Base-by-base conservation (phyloP, 30 jellyfish, hydroid and myxozoan species). In the Turritopsis dohrnii region DNA sequence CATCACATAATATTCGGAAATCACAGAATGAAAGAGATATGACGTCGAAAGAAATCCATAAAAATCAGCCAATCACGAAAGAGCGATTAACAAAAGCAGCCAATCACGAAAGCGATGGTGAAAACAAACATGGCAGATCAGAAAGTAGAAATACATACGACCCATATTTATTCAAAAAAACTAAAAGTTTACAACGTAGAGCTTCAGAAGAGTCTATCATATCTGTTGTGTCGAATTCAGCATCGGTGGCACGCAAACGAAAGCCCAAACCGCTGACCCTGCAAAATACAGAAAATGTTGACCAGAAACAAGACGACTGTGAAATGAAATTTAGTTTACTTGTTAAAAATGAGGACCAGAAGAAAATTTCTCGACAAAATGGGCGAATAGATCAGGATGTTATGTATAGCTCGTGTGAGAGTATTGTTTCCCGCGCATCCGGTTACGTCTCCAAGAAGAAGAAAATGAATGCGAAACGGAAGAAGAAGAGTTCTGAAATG, bases 211-310 rank as follows among this genome's bases (percentile, higher is more conserved):
- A 87, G 27, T 80, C 89, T 27, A 27, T 87, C 21, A 74, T 77
- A 31, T 87, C 95, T 19, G 95, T 86, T 1, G 66, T 87, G 72
- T 87, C 95, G 5, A 87, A 66, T 28, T 89, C 90, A 18, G 83
- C 87, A 16, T 80, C 74, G 5, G 79, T 75, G 28, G 76, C 71
- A 75, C 29, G 80, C 19, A 87, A 81, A 71, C 20, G 77, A 26
- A 87, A 66, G 72, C 82, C 71, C 52, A 87, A 53, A 75, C 81
- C 81, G 8, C 53, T 69, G 0, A 69, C 77, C 16, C 0, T 54
- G 17, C 21, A 54, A 28, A 25, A 7, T 13, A 66, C 53, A 17
- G 94, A 71, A 79, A 72, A 75, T 31, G 73, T 29, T 3, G 66
- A 72, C 16, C 28, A 18, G 25, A 21, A 66, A 29, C n/a, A 21